Evolutionary conservation across 2,797 vertebrate genomes (phyloP).

Genomic region (Poliocrania exsul): DNA sequence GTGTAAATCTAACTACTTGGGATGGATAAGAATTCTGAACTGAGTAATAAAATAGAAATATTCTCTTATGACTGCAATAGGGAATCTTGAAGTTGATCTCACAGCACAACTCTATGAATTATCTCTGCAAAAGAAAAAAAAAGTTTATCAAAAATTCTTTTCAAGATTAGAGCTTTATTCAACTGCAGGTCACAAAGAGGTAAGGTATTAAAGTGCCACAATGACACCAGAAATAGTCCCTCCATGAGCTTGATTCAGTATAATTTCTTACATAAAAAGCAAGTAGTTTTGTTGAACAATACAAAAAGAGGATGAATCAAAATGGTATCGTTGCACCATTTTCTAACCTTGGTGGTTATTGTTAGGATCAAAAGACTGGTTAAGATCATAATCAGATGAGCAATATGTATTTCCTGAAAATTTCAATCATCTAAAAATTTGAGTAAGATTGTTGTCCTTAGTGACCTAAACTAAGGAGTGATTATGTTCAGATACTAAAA

Average conservation of each 20-base stretch:
- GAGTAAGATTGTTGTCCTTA: background rate
- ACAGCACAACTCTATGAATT: conserved; percentile 2
- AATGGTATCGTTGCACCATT: background rate
- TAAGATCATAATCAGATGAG: background rate
- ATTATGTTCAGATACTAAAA: background rate
- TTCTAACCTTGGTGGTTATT: background rate
- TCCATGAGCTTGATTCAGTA: background rate
- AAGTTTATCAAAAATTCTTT: conserved; percentile 19
- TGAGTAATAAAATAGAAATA: conserved; percentile 41
- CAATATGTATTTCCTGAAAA: background rate
- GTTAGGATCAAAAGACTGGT: background rate
- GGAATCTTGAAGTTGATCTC: conserved; percentile 29
- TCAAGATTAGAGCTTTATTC: conserved; percentile 58
- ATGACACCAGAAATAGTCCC: background rate
- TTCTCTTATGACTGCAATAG: conserved; percentile 7
- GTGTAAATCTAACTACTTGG: background rate
- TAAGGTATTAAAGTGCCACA: background rate
- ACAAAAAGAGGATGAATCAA: background rate
- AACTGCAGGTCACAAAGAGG: background rate
- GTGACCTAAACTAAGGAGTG: background rate
- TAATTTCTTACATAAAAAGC: background rate
- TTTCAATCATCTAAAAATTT: background rate
- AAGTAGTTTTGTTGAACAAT: background rate
- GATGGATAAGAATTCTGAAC: background rate
- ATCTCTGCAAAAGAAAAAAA: conserved; percentile 41